Conservation (phyloP, 2,888 invertebrate genomes). For the Apotomis capreana region DNA sequence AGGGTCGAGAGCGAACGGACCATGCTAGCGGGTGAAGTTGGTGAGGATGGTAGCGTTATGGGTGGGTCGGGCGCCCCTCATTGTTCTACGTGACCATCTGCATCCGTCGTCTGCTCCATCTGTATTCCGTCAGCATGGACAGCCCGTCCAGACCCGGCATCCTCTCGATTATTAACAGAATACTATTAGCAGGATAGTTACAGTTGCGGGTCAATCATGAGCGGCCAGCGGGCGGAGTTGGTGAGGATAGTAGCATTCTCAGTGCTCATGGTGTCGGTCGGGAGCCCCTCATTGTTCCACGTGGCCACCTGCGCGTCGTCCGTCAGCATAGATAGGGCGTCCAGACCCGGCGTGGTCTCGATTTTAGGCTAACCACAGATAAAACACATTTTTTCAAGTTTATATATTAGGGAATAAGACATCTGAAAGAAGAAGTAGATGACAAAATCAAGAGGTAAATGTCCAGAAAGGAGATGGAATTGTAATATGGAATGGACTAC, state of each 20-base stretch:
- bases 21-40: constrained; percentile 92
- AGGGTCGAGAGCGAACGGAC: constrained; percentile 96
- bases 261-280: constrained; percentile 96
- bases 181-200: constrained; percentile 55
- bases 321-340: constrained; percentile 93
- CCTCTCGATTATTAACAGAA: constrained; percentile 84
- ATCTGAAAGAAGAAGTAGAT: no score
- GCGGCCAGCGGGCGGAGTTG: constrained; percentile 95
- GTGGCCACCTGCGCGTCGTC: constrained; percentile 96
- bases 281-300: constrained; percentile 97
- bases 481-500: no score
- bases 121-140: constrained; percentile 94
- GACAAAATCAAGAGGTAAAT: no score
- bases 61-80: constrained; percentile 92
- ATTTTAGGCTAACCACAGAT: constrained; percentile 84
- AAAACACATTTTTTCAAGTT: no score
- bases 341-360: constrained; percentile 90
- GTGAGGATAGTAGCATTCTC: constrained; percentile 97
- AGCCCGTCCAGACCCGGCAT: constrained; percentile 92
- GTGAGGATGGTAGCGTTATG: constrained; percentile 97
- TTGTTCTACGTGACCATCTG: constrained; percentile 97
- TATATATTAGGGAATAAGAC: no score
- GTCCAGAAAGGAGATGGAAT: no score
- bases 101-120: no score
- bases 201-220: constrained; percentile 97